Conservation (phyloP, 2,888 invertebrate genomes). For the Uropetala carovei region DNA sequence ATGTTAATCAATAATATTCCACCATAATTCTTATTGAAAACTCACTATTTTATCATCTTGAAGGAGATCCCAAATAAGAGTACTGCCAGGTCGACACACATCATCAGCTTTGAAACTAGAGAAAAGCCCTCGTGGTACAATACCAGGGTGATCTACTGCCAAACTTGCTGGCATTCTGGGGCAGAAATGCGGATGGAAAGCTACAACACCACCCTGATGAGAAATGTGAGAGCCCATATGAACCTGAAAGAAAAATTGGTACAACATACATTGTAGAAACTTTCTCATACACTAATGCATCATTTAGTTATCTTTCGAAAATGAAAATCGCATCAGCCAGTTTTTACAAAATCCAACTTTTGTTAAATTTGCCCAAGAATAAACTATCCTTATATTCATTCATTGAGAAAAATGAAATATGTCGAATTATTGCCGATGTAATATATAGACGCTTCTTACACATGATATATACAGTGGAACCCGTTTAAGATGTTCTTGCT, state of each 20-base stretch:
- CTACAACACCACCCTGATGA: conserved; percentile 73
- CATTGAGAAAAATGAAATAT: too few species aligned
- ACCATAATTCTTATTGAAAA: conserved; percentile 68
- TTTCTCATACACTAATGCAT: too few species aligned
- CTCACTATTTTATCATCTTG: conserved; percentile 93
- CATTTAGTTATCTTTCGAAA: too few species aligned
- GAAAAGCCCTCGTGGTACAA: conserved; percentile 64
- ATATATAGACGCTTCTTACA: too few species aligned
- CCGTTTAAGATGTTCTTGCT: too few species aligned
- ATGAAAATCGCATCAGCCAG: too few species aligned
- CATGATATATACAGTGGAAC: too few species aligned
- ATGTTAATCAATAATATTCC: background rate
- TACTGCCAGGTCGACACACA: conserved; percentile 94
- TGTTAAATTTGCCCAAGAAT: too few species aligned
- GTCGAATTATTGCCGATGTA: too few species aligned
- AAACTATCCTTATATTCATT: too few species aligned
- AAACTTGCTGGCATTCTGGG: background rate
- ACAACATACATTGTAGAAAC: too few species aligned
- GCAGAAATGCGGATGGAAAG: conserved; percentile 71
- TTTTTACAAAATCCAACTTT: too few species aligned
- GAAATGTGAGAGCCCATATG: conserved; percentile 26
- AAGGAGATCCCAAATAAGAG: conserved; percentile 94
- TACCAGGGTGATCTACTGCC: background rate
- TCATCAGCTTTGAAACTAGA: conserved; percentile 81
- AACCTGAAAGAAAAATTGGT: background rate